Conservation (phyloP, 2,888 invertebrate species). For the Athalia rosae region DNA sequence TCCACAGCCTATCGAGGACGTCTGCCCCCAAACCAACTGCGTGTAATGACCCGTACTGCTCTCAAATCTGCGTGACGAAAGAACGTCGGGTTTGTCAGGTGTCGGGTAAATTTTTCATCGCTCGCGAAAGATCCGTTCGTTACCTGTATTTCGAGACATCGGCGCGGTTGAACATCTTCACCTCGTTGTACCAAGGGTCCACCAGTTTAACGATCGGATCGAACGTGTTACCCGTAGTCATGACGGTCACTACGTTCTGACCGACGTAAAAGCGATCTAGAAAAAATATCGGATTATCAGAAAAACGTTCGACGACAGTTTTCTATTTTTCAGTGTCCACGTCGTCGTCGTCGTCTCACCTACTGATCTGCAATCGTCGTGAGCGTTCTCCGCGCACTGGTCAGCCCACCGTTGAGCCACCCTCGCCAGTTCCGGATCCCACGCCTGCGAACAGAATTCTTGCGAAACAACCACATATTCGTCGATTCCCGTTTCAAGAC, state of each 20-base stretch:
- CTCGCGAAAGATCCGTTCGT: constrained; percentile 39
- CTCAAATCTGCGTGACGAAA: constrained; percentile 47
- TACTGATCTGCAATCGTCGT: constrained; percentile 71
- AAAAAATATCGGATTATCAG: neutral
- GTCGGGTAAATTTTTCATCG: neutral
- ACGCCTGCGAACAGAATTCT: no score
- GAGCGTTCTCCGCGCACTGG: constrained; percentile 69
- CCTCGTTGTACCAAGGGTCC: constrained; percentile 71
- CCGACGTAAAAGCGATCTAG: constrained; percentile 66
- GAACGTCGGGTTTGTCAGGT: neutral
- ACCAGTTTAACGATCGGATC: constrained; percentile 49
- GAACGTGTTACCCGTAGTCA: constrained; percentile 14
- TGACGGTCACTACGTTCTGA: constrained; percentile 68
- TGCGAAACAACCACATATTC: no score
- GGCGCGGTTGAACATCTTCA: constrained; percentile 58
- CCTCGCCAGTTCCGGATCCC: constrained; percentile 68
- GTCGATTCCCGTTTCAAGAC: no score
- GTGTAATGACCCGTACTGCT: constrained; percentile 69
- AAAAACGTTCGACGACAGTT: neutral
- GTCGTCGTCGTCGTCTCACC: constrained; percentile 59
- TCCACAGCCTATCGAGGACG: constrained; percentile 74
- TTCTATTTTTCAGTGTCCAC: neutral
- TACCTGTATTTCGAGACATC: constrained; percentile 18
- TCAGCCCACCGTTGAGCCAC: constrained; percentile 73
- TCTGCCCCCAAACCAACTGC: constrained; percentile 75